Evolutionary conservation across 1,140 invertebrate species (phyloP).

Genomic region (Drosophila simulans): DNA sequence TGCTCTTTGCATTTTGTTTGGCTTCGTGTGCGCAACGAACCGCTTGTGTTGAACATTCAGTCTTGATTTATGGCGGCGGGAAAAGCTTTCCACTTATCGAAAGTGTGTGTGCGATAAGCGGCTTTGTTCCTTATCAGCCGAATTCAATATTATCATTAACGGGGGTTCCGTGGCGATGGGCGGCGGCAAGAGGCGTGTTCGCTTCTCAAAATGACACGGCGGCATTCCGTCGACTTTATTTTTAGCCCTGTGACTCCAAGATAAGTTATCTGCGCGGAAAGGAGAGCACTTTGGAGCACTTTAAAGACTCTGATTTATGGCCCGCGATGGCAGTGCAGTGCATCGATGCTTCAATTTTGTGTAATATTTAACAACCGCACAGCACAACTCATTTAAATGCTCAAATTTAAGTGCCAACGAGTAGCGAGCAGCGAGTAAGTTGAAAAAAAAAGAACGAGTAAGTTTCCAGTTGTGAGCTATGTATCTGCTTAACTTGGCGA

Average conservation of each 20-base stretch:
- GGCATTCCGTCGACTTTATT: constrained; percentile 24
- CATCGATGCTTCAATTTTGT: constrained; percentile 52
- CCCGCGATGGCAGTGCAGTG: constrained; percentile 61
- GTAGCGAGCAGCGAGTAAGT: too few relatives aligned
- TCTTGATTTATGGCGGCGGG: constrained; percentile 58
- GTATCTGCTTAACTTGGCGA: neutral
- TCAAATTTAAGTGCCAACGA: neutral
- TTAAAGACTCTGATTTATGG: constrained; percentile 70
- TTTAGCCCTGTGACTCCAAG: constrained; percentile 42
- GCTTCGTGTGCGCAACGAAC: constrained; percentile 3
- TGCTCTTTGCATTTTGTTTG: constrained; percentile 16
- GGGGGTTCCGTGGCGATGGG: neutral
- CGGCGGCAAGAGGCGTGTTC: constrained; percentile 2
- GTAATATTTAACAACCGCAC: constrained; percentile 26
- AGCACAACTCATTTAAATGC: neutral
- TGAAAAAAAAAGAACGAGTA: neutral
- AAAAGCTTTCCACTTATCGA: constrained; percentile 31
- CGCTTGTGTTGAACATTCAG: constrained; percentile 29
- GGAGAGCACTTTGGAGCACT: constrained; percentile 32
- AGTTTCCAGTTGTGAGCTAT: neutral
- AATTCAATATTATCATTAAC: constrained; percentile 60
- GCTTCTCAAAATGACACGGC: constrained; percentile 10
- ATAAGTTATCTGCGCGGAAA: constrained; percentile 1
- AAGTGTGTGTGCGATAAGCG: constrained; percentile 47
- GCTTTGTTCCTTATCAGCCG: constrained; percentile 55